Evolutionary conservation across 2,888 invertebrate genomes (phyloP).

Genomic region (Meiosimyza platycephala): DNA sequence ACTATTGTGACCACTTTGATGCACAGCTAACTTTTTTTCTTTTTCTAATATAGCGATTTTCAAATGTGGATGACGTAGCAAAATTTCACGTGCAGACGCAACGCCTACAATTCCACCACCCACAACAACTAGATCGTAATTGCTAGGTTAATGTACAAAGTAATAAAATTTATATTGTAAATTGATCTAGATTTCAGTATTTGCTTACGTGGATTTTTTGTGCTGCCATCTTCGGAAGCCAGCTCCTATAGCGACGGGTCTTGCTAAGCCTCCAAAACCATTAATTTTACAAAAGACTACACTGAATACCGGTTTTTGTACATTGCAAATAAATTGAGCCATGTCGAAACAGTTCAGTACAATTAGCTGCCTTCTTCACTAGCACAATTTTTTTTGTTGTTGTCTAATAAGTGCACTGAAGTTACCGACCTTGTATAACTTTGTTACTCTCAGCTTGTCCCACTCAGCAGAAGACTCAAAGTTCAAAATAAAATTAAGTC

Average conservation of each 20-base stretch:
- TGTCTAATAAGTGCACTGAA: constrained; percentile 7
- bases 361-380: constrained; percentile 30
- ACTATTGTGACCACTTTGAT: constrained; percentile 97
- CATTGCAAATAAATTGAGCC: constrained; percentile 41
- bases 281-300: constrained; percentile 34
- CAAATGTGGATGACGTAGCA: constrained; percentile 79
- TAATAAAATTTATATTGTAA: neutral
- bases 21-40: constrained; percentile 83
- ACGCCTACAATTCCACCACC: constrained; percentile 98
- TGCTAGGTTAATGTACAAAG: constrained; percentile 44
- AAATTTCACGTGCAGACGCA: constrained; percentile 92
- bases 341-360: constrained; percentile 28
- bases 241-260: constrained; percentile 11
- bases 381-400: neutral
- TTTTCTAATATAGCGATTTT: constrained; percentile 93
- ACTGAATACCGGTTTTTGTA: constrained; percentile 31
- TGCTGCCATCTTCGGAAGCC: constrained; percentile 39
- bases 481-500: neutral
- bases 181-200: constrained; percentile 1
- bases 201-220: constrained; percentile 31
- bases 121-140: constrained; percentile 91
- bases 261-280: constrained; percentile 19
- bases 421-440: constrained; percentile 61
- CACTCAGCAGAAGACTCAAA: constrained; percentile 19
- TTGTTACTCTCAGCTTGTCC: constrained; percentile 44